phyloP scores from a whole-genome alignment of 2,113 vertebrate genomes.

The Eupsittula cactorum region DNA sequence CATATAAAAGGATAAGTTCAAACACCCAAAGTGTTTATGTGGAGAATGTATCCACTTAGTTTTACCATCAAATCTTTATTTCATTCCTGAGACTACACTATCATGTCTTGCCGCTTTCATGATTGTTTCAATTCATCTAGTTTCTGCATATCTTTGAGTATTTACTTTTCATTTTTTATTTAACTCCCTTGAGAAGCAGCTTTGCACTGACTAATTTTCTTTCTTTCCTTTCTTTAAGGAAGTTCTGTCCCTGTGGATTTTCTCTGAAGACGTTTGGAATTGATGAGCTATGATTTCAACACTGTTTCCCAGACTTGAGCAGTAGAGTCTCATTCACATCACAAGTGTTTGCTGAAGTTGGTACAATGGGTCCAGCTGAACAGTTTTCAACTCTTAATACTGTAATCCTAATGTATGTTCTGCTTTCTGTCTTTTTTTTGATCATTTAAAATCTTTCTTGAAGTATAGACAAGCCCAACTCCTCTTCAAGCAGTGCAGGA shows the following conservation, averaged over 20 bases:
- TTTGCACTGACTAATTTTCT: background rate
- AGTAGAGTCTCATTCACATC: background rate
- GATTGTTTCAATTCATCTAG: background rate
- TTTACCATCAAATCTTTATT: conserved; percentile 1
- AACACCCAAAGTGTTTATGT: background rate
- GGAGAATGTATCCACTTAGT: background rate
- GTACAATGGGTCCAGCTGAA: background rate
- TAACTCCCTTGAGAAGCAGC: background rate
- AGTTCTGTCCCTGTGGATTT: conserved; percentile 4
- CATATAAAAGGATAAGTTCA: background rate
- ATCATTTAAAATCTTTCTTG: background rate
- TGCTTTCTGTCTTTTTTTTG: background rate
- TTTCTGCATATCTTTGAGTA: background rate
- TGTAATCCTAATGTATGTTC: background rate
- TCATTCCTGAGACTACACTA: background rate
- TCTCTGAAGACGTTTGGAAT: background rate
- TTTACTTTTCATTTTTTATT: background rate
- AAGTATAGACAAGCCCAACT: background rate
- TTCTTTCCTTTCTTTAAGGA: background rate
- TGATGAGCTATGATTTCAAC: background rate
- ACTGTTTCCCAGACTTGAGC: background rate
- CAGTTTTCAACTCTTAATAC: background rate
- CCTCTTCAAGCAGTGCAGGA: background rate
- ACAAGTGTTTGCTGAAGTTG: background rate
- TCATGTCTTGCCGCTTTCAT: conserved; percentile 1